Percentiles rank a stretch among this genome's conserved stretches.
phyloP scores from a whole-genome alignment of 2,113 vertebrate genomes.

The Phainopepla nitens region DNA sequence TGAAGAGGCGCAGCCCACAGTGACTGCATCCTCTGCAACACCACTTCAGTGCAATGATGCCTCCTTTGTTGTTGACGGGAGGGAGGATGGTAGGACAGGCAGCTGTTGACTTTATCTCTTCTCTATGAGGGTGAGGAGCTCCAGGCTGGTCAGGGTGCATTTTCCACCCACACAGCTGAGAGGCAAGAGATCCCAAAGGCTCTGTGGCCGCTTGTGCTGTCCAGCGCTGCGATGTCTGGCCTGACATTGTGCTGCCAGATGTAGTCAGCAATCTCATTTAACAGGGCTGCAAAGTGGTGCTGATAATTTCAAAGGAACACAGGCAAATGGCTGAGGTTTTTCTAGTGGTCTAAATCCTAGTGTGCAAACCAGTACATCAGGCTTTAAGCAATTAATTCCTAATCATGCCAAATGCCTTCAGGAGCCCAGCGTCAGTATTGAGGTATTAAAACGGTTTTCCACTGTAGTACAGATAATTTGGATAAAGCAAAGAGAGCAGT shows the following conservation, averaged over 20 bases:
- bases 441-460: not conserved
- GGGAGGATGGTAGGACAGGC: rapidly evolving
- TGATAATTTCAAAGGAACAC: not conserved
- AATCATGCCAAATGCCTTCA: conserved; percentile 18
- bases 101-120: not conserved
- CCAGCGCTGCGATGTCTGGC: rapidly evolving
- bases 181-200: not conserved
- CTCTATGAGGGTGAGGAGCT: not conserved
- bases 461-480: not conserved
- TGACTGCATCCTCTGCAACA: not conserved
- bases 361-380: not conserved
- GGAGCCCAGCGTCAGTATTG: not conserved
- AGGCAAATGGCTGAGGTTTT: not conserved
- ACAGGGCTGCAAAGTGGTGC: not conserved
- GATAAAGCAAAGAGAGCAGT: conserved; percentile 6
- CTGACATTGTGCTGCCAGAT: not conserved
- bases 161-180: not conserved
- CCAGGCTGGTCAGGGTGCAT: not conserved
- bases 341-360: not conserved
- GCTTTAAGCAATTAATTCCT: conserved; percentile 54
- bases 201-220: rapidly evolving
- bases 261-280: not conserved
- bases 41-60: not conserved
- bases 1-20: not conserved
- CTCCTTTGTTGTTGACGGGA: not conserved